Evolutionary conservation across 2,797 vertebrate genomes (phyloP), one percentile per base, ranked within the genome.

Genomic region (Acanthis flammea): DNA sequence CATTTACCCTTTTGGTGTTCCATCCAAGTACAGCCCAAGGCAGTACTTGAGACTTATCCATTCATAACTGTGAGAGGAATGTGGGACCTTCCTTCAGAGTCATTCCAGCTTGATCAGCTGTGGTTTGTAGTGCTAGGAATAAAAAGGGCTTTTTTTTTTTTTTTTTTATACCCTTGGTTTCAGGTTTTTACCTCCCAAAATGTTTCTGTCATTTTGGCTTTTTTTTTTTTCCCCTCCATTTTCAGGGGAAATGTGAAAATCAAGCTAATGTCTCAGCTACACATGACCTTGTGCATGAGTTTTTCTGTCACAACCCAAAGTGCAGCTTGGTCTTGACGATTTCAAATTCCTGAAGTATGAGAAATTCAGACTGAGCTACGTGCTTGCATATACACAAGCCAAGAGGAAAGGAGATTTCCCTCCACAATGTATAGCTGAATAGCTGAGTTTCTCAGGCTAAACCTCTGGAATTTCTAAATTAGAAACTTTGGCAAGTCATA

Each of bases 31-130:
- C 30, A 94, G 60, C 85, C 70, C 77, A 91, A 81, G 33, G 71
- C 90, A 88, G 48, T 84, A 31, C 88, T 91, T 94, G 85, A 88
- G 85, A 83, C 51, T 75, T 92, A 91, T 22, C 41, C 92, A 88
- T 92, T 95, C 83, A 73, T 76, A 94, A 92, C 60, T 60, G 47
- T 65, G 92, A 67, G 70, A 95, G 85, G 91, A 96, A 96, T 91
- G 70, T n/a, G n/a, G 57, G 66, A 95, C 51, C 63, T 86, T 92
- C 61, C 54, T 35, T 92, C 57, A 55, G 51, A 92, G 70, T 70
- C 33, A 48, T 58, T 96, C 48, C 57, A 66, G 44, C 60, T 63
- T 84, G 19, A 78, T 82, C 83, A 73, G 16, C 50, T 85, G 84
- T 25, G 14, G 55, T 66, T 72, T 62, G 54, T 86, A 78, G 47